phyloP scores from a whole-genome alignment of 2,888 invertebrate genomes.

The Eristalis pertinax region DNA sequence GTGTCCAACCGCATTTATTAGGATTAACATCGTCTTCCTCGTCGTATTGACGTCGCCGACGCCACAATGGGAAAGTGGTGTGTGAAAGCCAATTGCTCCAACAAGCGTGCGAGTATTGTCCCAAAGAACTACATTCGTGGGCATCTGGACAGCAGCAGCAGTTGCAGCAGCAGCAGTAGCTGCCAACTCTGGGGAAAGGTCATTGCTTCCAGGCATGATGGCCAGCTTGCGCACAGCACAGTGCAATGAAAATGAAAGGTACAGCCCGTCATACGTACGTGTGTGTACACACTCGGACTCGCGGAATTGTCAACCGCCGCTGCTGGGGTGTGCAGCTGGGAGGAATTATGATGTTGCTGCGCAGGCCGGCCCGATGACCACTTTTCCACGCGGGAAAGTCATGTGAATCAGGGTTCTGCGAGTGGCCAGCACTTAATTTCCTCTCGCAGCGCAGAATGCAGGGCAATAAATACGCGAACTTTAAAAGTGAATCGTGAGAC shows the following conservation, averaged over 20 bases:
- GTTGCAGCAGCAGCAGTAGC: neutral
- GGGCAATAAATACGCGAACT: constrained; percentile 63
- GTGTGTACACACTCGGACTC: neutral
- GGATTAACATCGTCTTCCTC: constrained; percentile 52
- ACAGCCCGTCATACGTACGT: constrained; percentile 6
- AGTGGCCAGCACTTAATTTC: constrained; percentile 22
- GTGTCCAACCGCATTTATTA: constrained; percentile 59
- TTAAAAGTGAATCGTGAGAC: constrained; percentile 69
- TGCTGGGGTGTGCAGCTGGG: constrained; percentile 42
- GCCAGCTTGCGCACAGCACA: constrained; percentile 11
- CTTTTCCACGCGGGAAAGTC: constrained; percentile 64
- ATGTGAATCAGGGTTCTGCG: constrained; percentile 51
- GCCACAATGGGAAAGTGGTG: constrained; percentile 58
- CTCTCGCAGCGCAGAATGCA: constrained; percentile 37
- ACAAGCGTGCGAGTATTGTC: constrained; percentile 39
- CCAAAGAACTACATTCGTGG: constrained; percentile 57
- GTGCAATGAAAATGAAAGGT: constrained; percentile 62
- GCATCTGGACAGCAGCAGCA: neutral
- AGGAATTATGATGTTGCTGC: constrained; percentile 61
- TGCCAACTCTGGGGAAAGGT: constrained; percentile 49
- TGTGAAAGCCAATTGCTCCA: constrained; percentile 52
- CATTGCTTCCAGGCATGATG: constrained; percentile 31
- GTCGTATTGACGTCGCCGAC: constrained; percentile 5
- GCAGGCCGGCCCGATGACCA: constrained; percentile 37
- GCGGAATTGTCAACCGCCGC: constrained; percentile 22